Percentiles rank a stretch among this genome's conserved stretches.
These are phyloP conservation scores for Lucifuga dentata DNA, from an alignment of 2,113 vertebrate species.

Conservation along the genomic window DNA sequence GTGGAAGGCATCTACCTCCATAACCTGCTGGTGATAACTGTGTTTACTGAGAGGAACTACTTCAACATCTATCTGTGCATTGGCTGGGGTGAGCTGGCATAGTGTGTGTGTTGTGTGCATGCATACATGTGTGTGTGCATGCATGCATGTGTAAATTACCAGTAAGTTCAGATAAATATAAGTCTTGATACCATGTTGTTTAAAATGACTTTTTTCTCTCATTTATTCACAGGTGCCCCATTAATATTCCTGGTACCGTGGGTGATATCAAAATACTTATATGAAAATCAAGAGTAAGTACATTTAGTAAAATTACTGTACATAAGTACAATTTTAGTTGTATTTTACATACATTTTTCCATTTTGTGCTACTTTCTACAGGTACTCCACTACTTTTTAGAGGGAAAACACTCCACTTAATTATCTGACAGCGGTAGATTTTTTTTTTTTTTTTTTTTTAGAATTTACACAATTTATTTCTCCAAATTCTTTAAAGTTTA, in stretches of 20 bases:
- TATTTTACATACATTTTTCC: too few species aligned
- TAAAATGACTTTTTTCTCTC: constrained; percentile 16
- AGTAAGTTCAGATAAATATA: neutral
- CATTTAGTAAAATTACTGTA: neutral
- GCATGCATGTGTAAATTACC: constrained; percentile 3
- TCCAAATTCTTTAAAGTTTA: too few species aligned
- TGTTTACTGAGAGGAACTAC: constrained; percentile 94
- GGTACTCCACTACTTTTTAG: too few species aligned
- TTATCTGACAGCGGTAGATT: too few species aligned
- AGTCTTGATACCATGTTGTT: neutral
- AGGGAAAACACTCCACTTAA: too few species aligned
- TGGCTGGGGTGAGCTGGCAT: constrained; percentile 92
- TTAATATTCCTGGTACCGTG: constrained; percentile 93
- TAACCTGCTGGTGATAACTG: constrained; percentile 91
- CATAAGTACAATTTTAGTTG: too few species aligned
- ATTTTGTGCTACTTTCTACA: too few species aligned
- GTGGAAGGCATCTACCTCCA: constrained; percentile 98
- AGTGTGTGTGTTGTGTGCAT: constrained; percentile 2
- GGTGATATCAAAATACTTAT: constrained; percentile 88
- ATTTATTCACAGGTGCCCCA: constrained; percentile 86
- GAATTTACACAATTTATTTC: too few species aligned
- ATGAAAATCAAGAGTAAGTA: constrained; percentile 95
- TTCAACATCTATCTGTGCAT: constrained; percentile 94
- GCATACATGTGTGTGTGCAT: constrained; percentile 3
- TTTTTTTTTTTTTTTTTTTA: too few species aligned